A percentile compares a stretch with the other conserved stretches of the same genome.
These are phyloP conservation scores for Ethmia dodecea DNA, from an alignment of 2,888 invertebrate species.

Conservation along the genomic window DNA sequence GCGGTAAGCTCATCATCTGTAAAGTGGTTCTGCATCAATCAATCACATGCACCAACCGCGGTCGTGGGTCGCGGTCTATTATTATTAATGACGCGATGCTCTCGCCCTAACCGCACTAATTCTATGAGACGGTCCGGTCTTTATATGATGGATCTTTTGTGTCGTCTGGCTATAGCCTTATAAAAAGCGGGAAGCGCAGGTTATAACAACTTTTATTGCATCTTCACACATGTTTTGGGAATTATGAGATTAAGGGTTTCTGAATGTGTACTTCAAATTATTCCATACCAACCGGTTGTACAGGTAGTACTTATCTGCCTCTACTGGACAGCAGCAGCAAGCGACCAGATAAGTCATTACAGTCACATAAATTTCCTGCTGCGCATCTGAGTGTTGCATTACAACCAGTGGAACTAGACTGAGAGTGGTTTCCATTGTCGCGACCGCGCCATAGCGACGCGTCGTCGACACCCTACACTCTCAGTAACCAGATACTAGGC, in stretches of 20 bases:
- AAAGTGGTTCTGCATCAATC: conserved; percentile 27
- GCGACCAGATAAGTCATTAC: too few relatives aligned
- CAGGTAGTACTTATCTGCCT: too few relatives aligned
- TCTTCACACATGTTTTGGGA: too few relatives aligned
- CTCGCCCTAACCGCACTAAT: conserved; percentile 18
- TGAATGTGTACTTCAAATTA: too few relatives aligned
- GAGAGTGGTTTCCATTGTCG: conserved; percentile 39
- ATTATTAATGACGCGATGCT: conserved; percentile 24
- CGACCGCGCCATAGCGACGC: conserved; percentile 28
- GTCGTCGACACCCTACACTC: conserved; percentile 54
- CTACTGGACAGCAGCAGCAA: too few relatives aligned
- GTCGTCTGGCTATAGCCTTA: too few relatives aligned
- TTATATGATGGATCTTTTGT: conserved; percentile 12
- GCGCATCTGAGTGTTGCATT: conserved; percentile 33
- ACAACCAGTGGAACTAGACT: conserved; percentile 44
- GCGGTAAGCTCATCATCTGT: conserved; percentile 3
- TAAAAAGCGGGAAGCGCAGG: conserved; percentile 12
- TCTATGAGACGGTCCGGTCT: conserved; percentile 10
- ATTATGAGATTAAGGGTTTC: too few relatives aligned
- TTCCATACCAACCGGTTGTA: too few relatives aligned
- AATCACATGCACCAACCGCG: conserved; percentile 31
- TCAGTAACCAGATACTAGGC: conserved; percentile 52
- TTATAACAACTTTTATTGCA: too few relatives aligned
- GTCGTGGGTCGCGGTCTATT: conserved; percentile 20
- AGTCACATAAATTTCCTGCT: too few relatives aligned